Percentiles rank a stretch among this genome's conserved stretches.
These are phyloP conservation scores for Euwallacea similis DNA, from an alignment of 1,140 invertebrate species.

Conservation along the genomic window DNA sequence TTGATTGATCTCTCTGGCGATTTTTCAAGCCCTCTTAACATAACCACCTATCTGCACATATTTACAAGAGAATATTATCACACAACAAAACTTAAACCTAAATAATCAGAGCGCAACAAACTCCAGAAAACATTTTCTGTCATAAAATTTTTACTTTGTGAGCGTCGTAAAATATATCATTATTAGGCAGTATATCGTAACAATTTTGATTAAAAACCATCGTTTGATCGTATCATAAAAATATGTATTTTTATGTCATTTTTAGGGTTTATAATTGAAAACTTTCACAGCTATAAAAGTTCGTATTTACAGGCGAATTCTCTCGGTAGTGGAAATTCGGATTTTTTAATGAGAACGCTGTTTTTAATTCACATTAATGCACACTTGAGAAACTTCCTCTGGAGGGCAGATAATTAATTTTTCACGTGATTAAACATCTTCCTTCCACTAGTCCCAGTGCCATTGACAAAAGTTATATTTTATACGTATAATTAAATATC, in stretches of 20 bases:
- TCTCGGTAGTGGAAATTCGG: constrained; percentile 18
- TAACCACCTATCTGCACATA: too few relatives aligned
- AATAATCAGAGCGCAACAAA: too few relatives aligned
- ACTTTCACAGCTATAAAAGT: constrained; percentile 32
- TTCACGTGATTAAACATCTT: not conserved
- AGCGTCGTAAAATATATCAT: constrained; percentile 13
- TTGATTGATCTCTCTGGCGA: too few relatives aligned
- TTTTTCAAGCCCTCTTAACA: too few relatives aligned
- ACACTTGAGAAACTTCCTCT: not conserved
- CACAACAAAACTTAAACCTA: too few relatives aligned
- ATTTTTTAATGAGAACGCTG: constrained; percentile 13
- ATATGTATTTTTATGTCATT: constrained; percentile 15
- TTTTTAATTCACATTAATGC: not conserved
- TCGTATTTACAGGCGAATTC: constrained; percentile 28
- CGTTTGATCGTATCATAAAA: constrained; percentile 9
- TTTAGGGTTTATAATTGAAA: constrained; percentile 26
- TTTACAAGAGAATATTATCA: too few relatives aligned
- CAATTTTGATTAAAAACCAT: constrained; percentile 21
- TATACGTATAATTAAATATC: too few relatives aligned
- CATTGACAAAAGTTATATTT: too few relatives aligned
- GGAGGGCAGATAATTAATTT: not conserved
- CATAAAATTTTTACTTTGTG: not conserved
- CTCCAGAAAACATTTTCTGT: not conserved
- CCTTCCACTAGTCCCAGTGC: not conserved
- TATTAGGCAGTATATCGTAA: constrained; percentile 10